Percentiles rank a stretch among this genome's conserved stretches.
These are phyloP conservation scores for Oncopodura yosiiana DNA, from an alignment of 1,140 invertebrate genomes.

Conservation along the genomic window DNA sequence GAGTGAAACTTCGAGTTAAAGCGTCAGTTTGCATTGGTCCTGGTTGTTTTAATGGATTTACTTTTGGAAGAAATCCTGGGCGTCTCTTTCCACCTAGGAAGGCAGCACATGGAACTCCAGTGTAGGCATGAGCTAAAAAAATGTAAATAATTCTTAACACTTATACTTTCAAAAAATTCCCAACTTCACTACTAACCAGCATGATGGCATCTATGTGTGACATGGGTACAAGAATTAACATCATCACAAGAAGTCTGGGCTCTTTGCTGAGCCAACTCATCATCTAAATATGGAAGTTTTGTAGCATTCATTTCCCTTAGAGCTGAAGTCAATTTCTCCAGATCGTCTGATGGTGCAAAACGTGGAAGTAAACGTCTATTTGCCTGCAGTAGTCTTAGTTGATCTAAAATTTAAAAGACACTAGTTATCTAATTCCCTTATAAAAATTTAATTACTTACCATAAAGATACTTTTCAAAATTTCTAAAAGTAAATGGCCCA, in stretches of 20 bases:
- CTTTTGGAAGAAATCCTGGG: constrained; percentile 25
- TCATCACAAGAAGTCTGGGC: constrained; percentile 41
- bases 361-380: constrained; percentile 48
- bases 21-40: constrained; percentile 28
- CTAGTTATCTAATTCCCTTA: background rate
- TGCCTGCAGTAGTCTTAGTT: constrained; percentile 62
- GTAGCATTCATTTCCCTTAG: constrained; percentile 37
- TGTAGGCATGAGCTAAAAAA: constrained; percentile 72
- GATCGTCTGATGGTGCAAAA: constrained; percentile 44
- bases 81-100: constrained; percentile 20
- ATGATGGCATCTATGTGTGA: constrained; percentile 76
- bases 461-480: constrained; percentile 85
- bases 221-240: constrained; percentile 62
- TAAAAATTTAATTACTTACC: constrained; percentile 42
- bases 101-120: constrained; percentile 70
- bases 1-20: background rate
- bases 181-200: background rate
- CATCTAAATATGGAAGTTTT: constrained; percentile 35
- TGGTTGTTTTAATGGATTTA: constrained; percentile 23
- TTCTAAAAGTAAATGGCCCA: constrained; percentile 64
- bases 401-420: constrained; percentile 43
- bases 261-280: constrained; percentile 31
- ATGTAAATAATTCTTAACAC: background rate
- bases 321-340: constrained; percentile 51
- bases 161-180: too few species aligned